These are phyloP conservation scores for Ylistrum balloti DNA, from an alignment of 1,140 invertebrate genomes.

Conservation along the genomic window DNA sequence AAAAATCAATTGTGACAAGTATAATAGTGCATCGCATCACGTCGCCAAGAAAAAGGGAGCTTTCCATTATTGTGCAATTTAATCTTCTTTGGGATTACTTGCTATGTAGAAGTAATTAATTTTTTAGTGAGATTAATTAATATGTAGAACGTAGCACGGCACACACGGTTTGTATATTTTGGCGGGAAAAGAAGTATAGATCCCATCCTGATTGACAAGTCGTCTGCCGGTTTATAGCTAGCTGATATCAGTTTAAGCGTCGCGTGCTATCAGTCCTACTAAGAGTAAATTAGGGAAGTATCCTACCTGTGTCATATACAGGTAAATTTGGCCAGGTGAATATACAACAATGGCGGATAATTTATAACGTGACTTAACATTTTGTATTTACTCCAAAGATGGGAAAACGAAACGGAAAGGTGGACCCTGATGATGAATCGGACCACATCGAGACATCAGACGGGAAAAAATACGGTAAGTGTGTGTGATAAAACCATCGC, in stretches of 20 bases:
- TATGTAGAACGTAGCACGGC: too few relatives aligned
- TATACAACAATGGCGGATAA: background rate
- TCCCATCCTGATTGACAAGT: background rate
- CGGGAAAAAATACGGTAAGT: background rate
- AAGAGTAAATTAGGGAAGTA: background rate
- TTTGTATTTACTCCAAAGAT: background rate
- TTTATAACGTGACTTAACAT: background rate
- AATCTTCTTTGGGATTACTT: too few relatives aligned
- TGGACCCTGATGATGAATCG: background rate
- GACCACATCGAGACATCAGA: background rate
- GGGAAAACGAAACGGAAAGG: background rate
- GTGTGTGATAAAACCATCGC: background rate
- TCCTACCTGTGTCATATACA: background rate
- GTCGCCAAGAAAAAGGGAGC: too few relatives aligned
- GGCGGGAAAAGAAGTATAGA: background rate
- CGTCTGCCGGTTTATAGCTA: background rate
- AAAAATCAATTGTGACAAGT: too few relatives aligned
- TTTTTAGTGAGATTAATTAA: too few relatives aligned
- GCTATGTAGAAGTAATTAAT: too few relatives aligned
- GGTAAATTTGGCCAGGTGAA: background rate
- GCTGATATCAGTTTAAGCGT: background rate
- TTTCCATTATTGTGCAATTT: too few relatives aligned
- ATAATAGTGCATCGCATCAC: too few relatives aligned
- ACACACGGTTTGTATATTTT: constrained; percentile 8
- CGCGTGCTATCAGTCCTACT: background rate